These are phyloP conservation scores for Hippoglossus stenolepis DNA, from an alignment of 2,113 vertebrate genomes.

Conservation along the genomic window DNA sequence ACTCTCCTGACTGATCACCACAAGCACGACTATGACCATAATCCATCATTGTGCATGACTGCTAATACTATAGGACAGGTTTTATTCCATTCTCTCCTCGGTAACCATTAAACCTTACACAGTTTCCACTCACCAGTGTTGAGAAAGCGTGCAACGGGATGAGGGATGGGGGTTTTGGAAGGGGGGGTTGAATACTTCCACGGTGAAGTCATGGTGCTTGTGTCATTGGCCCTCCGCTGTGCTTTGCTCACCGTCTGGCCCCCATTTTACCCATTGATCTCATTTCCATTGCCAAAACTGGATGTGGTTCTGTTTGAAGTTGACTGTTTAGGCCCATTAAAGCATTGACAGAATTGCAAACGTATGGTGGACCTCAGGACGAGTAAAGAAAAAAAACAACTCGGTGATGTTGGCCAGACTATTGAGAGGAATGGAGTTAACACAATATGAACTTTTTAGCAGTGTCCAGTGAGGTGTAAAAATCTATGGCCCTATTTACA, in stretches of 20 bases:
- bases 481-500: slow-evolving; percentile 1
- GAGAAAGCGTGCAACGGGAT: slow-evolving; percentile 57
- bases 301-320: slow-evolving; percentile 75
- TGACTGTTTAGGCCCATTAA: slow-evolving; percentile 68
- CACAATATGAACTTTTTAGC: slow-evolving; percentile 34
- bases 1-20: background rate
- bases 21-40: slow-evolving; percentile 32
- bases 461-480: slow-evolving; percentile 9
- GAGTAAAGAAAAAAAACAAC: slow-evolving; percentile 62
- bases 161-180: slow-evolving; percentile 41
- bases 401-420: slow-evolving; percentile 56
- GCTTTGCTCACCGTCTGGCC: slow-evolving; percentile 76
- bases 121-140: slow-evolving; percentile 69
- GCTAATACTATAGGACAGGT: slow-evolving; percentile 21
- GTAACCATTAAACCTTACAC: slow-evolving; percentile 64
- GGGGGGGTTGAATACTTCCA: slow-evolving; percentile 73
- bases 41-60: slow-evolving; percentile 23
- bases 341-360: slow-evolving; percentile 69
- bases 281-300: slow-evolving; percentile 70
- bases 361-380: slow-evolving; percentile 58
- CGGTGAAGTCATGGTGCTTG: slow-evolving; percentile 76
- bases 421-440: slow-evolving; percentile 32
- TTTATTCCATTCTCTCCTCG: slow-evolving; percentile 44
- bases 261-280: slow-evolving; percentile 79
- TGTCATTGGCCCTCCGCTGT: slow-evolving; percentile 75